phyloP scores from a whole-genome alignment of 1,140 invertebrate genomes.

The Heterodera schachtii region DNA sequence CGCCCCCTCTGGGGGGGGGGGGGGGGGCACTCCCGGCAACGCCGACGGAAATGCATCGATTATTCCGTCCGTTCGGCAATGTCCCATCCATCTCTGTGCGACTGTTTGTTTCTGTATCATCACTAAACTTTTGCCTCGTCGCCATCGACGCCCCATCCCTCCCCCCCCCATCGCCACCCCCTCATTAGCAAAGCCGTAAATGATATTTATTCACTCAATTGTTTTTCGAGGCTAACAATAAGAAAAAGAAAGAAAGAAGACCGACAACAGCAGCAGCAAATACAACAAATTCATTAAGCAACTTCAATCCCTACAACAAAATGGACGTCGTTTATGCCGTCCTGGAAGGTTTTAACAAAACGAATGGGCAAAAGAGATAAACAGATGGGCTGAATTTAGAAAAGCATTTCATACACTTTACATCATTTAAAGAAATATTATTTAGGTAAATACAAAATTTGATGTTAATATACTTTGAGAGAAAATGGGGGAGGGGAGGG shows the following conservation, averaged over 20 bases:
- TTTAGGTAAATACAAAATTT: too few species aligned
- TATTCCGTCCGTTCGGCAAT: not conserved
- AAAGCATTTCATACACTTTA: too few species aligned
- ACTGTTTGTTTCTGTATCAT: not conserved
- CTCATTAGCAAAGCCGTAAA: not conserved
- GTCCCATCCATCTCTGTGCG: not conserved
- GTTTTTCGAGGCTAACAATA: too few species aligned
- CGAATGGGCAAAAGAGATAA: not conserved
- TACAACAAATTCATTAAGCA: not conserved
- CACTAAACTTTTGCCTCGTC: not conserved
- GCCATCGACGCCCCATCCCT: too few species aligned
- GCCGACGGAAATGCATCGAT: not conserved
- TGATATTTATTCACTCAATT: not conserved
- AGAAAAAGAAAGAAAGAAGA: not conserved
- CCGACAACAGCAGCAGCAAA: not conserved
- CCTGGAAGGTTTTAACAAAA: constrained; percentile 3
- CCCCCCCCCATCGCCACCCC: too few species aligned
- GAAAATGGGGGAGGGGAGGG: too few species aligned
- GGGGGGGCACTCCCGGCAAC: not conserved
- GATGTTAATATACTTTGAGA: too few species aligned
- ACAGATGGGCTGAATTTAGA: too few species aligned
- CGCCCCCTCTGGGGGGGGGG: too few species aligned
- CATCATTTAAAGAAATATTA: too few species aligned
- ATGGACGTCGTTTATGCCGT: constrained; percentile 20
- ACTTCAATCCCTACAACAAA: not conserved